phyloP scores from a whole-genome alignment of 2,888 invertebrate species.

The Elmis aenea region DNA sequence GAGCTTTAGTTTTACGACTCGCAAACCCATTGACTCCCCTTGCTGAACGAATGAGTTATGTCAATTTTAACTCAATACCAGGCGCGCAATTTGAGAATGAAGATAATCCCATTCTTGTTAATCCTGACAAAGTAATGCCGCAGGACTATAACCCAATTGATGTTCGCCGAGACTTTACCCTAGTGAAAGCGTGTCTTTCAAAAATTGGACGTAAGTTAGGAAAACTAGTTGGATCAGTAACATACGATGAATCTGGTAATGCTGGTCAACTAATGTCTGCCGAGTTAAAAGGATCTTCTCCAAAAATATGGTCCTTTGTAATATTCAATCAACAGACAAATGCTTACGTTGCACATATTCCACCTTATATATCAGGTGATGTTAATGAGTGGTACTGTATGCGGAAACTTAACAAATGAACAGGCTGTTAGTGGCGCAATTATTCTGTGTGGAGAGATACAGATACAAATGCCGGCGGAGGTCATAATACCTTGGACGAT shows the following conservation, averaged over 20 bases:
- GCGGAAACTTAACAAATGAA: too few species aligned
- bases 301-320: neutral
- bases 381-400: too few species aligned
- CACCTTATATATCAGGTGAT: neutral
- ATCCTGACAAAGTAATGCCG: slow-evolving; percentile 1
- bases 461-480: too few species aligned
- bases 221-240: neutral
- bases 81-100: slow-evolving; percentile 4
- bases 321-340: neutral
- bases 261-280: neutral
- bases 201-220: neutral
- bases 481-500: too few species aligned
- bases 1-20: too few species aligned
- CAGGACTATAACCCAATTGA: neutral
- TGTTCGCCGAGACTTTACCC: neutral
- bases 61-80: slow-evolving; percentile 4
- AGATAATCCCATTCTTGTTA: slow-evolving; percentile 4
- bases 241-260: neutral
- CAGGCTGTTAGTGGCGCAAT: too few species aligned
- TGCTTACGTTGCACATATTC: neutral
- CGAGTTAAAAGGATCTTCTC: neutral
- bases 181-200: neutral
- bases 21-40: slow-evolving; percentile 5
- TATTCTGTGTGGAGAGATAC: too few species aligned
- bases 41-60: neutral